These are phyloP conservation scores for Mesorhabditis belari DNA, from an alignment of 2,888 invertebrate species.

Conservation along the genomic window DNA sequence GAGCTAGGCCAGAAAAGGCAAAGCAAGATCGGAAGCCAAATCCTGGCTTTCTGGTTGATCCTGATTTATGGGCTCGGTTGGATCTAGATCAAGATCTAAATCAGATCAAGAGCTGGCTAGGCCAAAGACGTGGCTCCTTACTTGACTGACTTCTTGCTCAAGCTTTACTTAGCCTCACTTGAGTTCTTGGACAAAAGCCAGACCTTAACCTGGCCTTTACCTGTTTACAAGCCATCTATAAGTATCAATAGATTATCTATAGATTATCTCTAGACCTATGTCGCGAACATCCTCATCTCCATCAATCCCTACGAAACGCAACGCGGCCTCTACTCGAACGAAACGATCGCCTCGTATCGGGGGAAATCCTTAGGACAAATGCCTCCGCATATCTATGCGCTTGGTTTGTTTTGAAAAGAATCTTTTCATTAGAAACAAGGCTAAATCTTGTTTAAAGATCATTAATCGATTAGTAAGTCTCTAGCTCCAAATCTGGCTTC, in stretches of 20 bases:
- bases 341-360: slow-evolving; percentile 73
- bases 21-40: too few species aligned
- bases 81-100: background rate
- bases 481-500: too few species aligned
- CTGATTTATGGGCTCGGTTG: background rate
- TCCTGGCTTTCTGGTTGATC: too few species aligned
- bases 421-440: too few species aligned
- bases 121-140: too few species aligned
- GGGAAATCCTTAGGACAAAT: slow-evolving; percentile 87
- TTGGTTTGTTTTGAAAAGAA: background rate
- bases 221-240: background rate
- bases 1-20: background rate
- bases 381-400: slow-evolving; percentile 90
- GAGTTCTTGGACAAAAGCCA: background rate
- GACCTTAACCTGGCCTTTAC: background rate
- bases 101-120: too few species aligned
- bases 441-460: too few species aligned
- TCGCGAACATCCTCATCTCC: slow-evolving; percentile 93
- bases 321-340: slow-evolving; percentile 74
- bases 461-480: too few species aligned
- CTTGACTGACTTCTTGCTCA: too few species aligned
- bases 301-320: slow-evolving; percentile 95
- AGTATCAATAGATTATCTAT: background rate
- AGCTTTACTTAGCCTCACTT: too few species aligned
- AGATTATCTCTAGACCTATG: slow-evolving; percentile 81